phyloP scores from a whole-genome alignment of 92 coral and sea anemone genomes.

The Pocillopora meandrina region DNA sequence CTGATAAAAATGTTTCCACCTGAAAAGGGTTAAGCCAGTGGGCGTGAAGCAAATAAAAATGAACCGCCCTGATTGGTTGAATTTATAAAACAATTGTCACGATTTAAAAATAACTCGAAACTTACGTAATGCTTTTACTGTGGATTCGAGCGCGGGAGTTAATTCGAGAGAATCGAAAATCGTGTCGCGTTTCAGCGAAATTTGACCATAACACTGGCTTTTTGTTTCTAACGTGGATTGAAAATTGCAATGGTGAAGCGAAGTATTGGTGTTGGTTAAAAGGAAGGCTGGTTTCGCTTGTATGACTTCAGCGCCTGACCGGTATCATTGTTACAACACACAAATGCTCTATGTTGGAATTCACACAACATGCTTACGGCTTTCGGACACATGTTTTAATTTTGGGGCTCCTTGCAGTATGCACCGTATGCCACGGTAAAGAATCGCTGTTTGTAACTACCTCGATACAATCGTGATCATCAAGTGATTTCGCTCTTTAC shows the following conservation, averaged over 20 bases:
- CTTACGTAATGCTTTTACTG: constrained; percentile 61
- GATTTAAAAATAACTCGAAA: constrained; percentile 45
- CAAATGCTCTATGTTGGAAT: constrained; percentile 48
- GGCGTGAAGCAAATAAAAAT: constrained; percentile 39
- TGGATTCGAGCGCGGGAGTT: constrained; percentile 62
- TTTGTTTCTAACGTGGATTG: constrained; percentile 5
- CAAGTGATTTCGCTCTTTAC: neutral
- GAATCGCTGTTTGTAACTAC: neutral
- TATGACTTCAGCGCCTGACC: neutral
- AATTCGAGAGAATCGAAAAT: constrained; percentile 24
- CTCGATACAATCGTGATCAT: neutral
- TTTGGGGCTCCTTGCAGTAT: neutral
- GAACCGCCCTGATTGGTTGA: constrained; percentile 43
- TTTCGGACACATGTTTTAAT: constrained; percentile 18
- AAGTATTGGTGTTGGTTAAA: constrained; percentile 43
- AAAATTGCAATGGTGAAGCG: constrained; percentile 18
- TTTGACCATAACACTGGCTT: constrained; percentile 4
- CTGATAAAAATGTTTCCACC: constrained; percentile 55
- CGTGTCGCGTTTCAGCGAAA: constrained; percentile 20
- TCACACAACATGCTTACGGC: constrained; percentile 35
- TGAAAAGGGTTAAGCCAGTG: constrained; percentile 11
- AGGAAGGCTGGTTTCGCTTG: constrained; percentile 21
- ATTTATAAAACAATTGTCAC: constrained; percentile 41
- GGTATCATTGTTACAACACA: neutral
- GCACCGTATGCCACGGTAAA: constrained; percentile 21